Conservation (phyloP, 2,797 vertebrate genomes). For the Psittacula derbiana region DNA sequence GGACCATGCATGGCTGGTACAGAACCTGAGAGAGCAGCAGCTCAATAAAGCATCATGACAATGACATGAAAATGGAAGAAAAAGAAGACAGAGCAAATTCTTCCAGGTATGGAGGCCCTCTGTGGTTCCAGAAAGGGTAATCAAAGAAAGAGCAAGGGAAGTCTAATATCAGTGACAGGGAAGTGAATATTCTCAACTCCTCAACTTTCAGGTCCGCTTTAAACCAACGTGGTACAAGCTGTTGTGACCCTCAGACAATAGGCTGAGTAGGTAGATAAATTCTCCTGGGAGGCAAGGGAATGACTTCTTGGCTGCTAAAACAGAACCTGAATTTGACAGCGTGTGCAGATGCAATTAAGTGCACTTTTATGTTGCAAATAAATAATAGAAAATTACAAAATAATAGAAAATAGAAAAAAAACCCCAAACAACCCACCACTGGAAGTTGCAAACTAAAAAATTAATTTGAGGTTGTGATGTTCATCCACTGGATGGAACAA, state of each 20-base stretch:
- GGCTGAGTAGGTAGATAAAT: not conserved
- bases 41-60: not conserved
- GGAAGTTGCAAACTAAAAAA: not conserved
- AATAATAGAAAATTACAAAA: not conserved
- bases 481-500: not conserved
- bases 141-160: not conserved
- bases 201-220: not conserved
- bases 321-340: not conserved
- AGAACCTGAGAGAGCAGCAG: not conserved
- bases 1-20: not conserved
- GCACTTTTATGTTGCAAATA: not conserved
- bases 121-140: not conserved
- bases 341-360: not conserved
- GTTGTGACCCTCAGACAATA: not conserved
- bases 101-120: not conserved
- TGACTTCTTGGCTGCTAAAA: not conserved
- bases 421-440: not conserved
- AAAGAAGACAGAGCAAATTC: not conserved
- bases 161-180: not conserved
- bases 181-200: not conserved
- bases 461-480: not conserved
- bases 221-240: not conserved
- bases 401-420: not conserved
- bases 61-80: not conserved
- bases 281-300: not conserved